A percentile compares a stretch with the other conserved stretches of the same genome.
These are phyloP conservation scores for Palythoa grandiflora DNA, from an alignment of 92 coral and sea anemone genomes.

Conservation along the genomic window DNA sequence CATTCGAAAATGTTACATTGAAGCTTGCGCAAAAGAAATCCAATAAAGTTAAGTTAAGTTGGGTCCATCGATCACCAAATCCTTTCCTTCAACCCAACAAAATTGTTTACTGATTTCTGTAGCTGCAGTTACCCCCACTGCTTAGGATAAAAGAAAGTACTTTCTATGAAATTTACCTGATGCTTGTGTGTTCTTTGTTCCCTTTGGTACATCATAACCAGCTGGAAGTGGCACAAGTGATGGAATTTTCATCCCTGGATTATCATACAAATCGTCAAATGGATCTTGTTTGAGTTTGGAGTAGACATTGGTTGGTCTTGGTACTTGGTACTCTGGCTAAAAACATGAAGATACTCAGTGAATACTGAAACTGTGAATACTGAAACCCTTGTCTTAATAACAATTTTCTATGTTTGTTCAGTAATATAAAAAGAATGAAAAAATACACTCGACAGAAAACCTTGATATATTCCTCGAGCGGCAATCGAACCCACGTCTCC, in stretches of 20 bases:
- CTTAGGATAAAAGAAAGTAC: too few relatives aligned
- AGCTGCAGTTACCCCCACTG: too few relatives aligned
- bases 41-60: too few relatives aligned
- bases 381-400: too few relatives aligned
- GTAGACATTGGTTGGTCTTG: constrained; percentile 12
- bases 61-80: too few relatives aligned
- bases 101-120: too few relatives aligned
- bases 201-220: constrained; percentile 63
- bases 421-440: too few relatives aligned
- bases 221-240: constrained; percentile 38
- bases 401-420: too few relatives aligned
- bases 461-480: background rate
- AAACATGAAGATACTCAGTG: background rate
- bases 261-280: constrained; percentile 28
- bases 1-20: too few relatives aligned
- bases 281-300: constrained; percentile 41
- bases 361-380: background rate
- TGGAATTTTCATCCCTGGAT: constrained; percentile 39
- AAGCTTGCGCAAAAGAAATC: too few relatives aligned
- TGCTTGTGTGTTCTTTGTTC: background rate
- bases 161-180: background rate
- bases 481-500: too few relatives aligned
- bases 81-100: too few relatives aligned
- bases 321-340: constrained; percentile 42
- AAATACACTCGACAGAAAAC: background rate